Conservation (phyloP, 2,888 invertebrate genomes). For the Steinernema hermaphroditum region DNA sequence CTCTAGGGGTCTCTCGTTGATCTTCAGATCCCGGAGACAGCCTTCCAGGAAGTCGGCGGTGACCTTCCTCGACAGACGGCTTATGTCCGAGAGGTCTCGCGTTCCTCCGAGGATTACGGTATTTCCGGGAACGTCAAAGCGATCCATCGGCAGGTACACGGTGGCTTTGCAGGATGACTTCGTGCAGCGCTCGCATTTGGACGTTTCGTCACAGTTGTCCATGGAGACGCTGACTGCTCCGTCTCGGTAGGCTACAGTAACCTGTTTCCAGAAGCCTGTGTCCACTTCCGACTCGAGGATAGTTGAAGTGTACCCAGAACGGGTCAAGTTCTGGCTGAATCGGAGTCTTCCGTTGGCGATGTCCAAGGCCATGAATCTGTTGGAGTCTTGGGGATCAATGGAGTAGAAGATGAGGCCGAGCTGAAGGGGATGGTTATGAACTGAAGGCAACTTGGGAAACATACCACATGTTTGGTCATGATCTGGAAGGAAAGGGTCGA, state of each 20-base stretch:
- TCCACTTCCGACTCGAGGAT: neutral
- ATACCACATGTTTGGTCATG: constrained; percentile 2
- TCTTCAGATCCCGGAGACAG: constrained; percentile 25
- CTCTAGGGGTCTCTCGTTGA: constrained; percentile 9
- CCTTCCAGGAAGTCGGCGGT: constrained; percentile 18
- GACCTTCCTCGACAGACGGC: neutral
- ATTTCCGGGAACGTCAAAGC: neutral
- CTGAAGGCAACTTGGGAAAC: neutral
- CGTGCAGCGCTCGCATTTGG: neutral
- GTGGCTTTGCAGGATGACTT: neutral
- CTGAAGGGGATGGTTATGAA: neutral
- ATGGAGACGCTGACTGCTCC: neutral
- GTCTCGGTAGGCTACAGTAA: neutral
- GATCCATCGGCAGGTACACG: neutral
- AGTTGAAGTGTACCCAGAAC: neutral
- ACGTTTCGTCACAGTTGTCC: neutral
- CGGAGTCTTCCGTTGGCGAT: neutral
- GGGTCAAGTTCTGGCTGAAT: constrained; percentile 8
- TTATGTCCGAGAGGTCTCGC: constrained; percentile 2
- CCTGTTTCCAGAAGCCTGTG: neutral
- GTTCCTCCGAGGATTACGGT: neutral
- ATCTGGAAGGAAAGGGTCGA: neutral
- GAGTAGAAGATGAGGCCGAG: neutral
- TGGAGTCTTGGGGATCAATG: neutral
- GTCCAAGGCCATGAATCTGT: constrained; percentile 12